Conservation (phyloP, 1,140 invertebrate species). For the roundworm (Caenorhabditis elegans) region DNA sequence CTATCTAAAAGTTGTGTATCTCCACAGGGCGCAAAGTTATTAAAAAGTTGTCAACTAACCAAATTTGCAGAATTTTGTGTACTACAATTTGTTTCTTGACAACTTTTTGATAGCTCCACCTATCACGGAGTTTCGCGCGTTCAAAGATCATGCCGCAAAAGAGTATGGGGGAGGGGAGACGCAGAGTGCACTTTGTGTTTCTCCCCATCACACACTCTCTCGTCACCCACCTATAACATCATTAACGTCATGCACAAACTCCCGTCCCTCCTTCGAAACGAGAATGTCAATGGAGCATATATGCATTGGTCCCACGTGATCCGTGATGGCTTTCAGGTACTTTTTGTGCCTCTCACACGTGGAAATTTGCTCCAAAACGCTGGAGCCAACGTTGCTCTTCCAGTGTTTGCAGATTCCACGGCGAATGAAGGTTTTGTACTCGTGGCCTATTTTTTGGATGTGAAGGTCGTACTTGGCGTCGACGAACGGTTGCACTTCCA, state of each 20-base stretch:
- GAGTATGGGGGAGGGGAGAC: no score
- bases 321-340: slow-evolving; percentile 29
- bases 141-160: no score
- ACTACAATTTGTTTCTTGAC: no score
- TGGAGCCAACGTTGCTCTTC: slow-evolving; percentile 43
- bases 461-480: slow-evolving; percentile 46
- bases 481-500: slow-evolving; percentile 45
- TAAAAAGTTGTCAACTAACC: no score
- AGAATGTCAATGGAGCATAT: slow-evolving; percentile 44
- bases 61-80: no score
- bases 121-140: no score
- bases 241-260: slow-evolving; percentile 45
- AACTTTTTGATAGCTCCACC: no score
- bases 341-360: slow-evolving; percentile 35
- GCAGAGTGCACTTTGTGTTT: no score
- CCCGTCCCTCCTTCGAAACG: slow-evolving; percentile 42
- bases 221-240: slow-evolving; percentile 21
- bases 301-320: slow-evolving; percentile 31
- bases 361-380: slow-evolving; percentile 37
- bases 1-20: no score
- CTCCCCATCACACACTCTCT: neutral
- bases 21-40: no score
- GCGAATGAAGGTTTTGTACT: slow-evolving; percentile 40
- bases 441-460: slow-evolving; percentile 43
- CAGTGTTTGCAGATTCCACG: slow-evolving; percentile 38